Evolutionary conservation across 2,797 vertebrate species (phyloP).

Genomic region (Thalassophryne amazonica): DNA sequence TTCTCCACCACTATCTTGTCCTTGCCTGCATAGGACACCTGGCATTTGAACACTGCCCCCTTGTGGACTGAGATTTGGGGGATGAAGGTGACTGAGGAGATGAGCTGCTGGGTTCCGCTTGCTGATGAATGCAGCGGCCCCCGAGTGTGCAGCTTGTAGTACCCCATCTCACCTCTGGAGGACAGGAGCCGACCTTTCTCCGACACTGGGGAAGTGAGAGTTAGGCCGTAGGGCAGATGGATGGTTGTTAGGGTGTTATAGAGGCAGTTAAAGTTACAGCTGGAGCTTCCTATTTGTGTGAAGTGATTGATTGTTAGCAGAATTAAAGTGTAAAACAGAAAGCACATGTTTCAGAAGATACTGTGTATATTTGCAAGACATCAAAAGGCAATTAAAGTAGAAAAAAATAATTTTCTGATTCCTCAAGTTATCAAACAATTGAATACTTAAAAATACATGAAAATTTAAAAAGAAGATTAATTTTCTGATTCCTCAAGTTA

Average conservation of each 20-base stretch:
- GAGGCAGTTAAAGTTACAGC: slow-evolving; percentile 71
- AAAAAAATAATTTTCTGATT: too few species aligned
- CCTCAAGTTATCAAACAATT: too few species aligned
- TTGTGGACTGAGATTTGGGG: slow-evolving; percentile 77
- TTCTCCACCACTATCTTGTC: slow-evolving; percentile 78
- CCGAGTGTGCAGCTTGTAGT: slow-evolving; percentile 78
- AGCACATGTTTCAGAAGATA: slow-evolving; percentile 16
- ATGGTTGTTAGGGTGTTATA: slow-evolving; percentile 69
- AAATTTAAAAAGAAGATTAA: too few species aligned
- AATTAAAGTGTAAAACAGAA: slow-evolving; percentile 38
- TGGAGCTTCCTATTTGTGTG: slow-evolving; percentile 45
- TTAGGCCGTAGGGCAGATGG: slow-evolving; percentile 66
- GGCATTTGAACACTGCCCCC: slow-evolving; percentile 77
- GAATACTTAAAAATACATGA: too few species aligned
- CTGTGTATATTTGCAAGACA: not conserved
- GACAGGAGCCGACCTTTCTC: slow-evolving; percentile 74
- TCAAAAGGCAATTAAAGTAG: not conserved
- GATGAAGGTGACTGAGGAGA: slow-evolving; percentile 78
- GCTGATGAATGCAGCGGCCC: slow-evolving; percentile 57
- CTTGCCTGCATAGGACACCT: slow-evolving; percentile 79
- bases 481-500: too few species aligned
- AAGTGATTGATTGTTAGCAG: slow-evolving; percentile 41
- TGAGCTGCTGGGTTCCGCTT: slow-evolving; percentile 64
- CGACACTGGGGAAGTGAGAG: slow-evolving; percentile 63
- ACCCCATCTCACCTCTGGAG: slow-evolving; percentile 55